Base-by-base conservation (phyloP, 2,888 invertebrate species). In the Hypselothyrea guttata region DNA sequence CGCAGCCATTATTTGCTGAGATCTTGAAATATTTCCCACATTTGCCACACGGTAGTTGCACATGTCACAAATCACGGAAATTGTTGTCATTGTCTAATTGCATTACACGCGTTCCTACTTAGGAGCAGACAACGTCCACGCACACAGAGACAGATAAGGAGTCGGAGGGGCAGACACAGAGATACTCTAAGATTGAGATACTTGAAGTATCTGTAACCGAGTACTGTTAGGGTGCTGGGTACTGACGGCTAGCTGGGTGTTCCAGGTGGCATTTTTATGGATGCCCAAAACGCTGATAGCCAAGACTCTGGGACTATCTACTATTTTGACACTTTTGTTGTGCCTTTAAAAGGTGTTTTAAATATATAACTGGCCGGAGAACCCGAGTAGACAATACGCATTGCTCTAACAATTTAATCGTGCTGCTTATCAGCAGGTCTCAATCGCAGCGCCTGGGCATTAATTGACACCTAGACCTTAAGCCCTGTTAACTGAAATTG, bases 311-410 rank as follows among this genome's bases (percentile, higher is more conserved):
- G 54, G 68, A 60, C 76, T 56, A 75, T 77, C 60, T 60, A 46
- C 63, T 84, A 67, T 83, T 85, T 83, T 85, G 86, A 85, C 86
- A 84, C 86, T 83, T 78, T 85, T 83, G 85, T 77, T 71, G 67
- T 56, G 85, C 52, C 81, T 69, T 22, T 75, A 79, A 79, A 85
- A 85, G 84, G 84, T 75, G 86, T 83, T 83, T 85, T 61, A 75
- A 78, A 79, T 83, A 82, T 54, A 54, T 82, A 67, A 76, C 69
- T 57, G 55, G 79, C 71, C 68, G 15, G 7, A 8, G 7, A 4
- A 13, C 16, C 79, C 83, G 71, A 68, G 11, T 33, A 42, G 12
- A 34, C 30, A 58, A 74, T 55, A 70, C 62, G 58, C 46, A 35
- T 56, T 58, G 42, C 60, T 58, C 54, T 61, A 82, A 82, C 78